phyloP scores from a whole-genome alignment of 2,113 vertebrate genomes.

The Sclerurus mexicanus region DNA sequence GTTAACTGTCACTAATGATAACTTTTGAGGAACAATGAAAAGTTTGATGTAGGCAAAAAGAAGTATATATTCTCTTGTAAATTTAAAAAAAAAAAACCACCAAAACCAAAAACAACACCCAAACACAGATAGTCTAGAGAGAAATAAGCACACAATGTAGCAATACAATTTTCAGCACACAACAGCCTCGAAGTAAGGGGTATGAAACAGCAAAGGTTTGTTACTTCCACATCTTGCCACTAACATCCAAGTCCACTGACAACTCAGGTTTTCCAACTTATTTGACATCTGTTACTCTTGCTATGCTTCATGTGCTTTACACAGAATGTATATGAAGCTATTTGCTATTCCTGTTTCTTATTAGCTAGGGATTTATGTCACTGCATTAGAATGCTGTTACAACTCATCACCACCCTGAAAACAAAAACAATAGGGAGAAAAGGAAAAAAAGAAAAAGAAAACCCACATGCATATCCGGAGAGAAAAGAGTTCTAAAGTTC shows the following conservation, averaged over 20 bases:
- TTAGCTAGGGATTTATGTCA: conserved; percentile 25
- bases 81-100: neutral
- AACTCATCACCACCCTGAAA: conserved; percentile 20
- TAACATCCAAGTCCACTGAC: neutral
- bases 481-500: neutral
- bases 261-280: neutral
- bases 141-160: neutral
- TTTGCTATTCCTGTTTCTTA: conserved; percentile 7
- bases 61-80: neutral
- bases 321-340: neutral
- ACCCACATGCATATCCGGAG: neutral
- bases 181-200: neutral
- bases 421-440: conserved; percentile 3
- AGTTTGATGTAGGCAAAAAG: neutral
- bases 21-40: neutral
- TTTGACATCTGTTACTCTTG: neutral
- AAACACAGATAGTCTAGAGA: neutral
- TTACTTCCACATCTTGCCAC: neutral
- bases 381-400: conserved; percentile 14
- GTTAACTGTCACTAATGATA: neutral
- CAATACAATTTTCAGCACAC: neutral
- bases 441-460: conserved; percentile 1
- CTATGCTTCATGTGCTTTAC: neutral
- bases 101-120: too few species aligned
- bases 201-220: neutral